Evolutionary conservation across 2,888 invertebrate genomes (phyloP), one percentile per base, ranked within the genome.

Genomic region (Tenthredo scrophulariae): DNA sequence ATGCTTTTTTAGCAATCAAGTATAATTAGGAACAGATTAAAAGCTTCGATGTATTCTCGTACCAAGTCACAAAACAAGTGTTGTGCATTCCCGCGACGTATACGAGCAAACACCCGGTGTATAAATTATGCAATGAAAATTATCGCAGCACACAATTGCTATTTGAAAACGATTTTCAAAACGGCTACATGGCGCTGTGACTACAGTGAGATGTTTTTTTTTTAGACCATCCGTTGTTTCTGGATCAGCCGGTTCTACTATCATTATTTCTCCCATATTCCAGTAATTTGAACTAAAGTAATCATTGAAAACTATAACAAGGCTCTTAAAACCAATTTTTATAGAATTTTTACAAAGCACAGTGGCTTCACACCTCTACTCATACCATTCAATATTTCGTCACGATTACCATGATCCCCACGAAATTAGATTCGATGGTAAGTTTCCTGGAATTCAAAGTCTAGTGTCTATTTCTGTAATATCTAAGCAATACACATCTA

Each of bases 321-420:
- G 22, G 26, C 33, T 62, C 2, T n/a, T 18, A 10, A 22, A 40
- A 62, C 10, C 37, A n/a, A 1, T 80, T 62, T 80, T 80, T 58
- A 40, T 62, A 80, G 80, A 62, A 80, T 80, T 80, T 80, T 80
- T 80, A 80, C 80, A 58, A 5, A 54, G 29, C 77, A 9, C 33
- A 18, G n/a, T 13, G 54, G 18, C 6, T 37, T 22, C 22, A n/a
- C 37, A 13, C 22, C 4, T 15, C 4, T 80, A 10, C 7, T 29
- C 40, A 29, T 22, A 77, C 50, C 22, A 80, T 62, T 80, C 13
- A 15, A 40, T 62, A 40, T 62, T 62, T 80, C 62, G 0, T 15
- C 40, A 13, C 37, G 26, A 40, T 62, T 40, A 62, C 40, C 80
- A 50, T 33, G 46, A 62, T 62, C 22, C 4, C 40, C 26, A 6